Evolutionary conservation across 2,888 invertebrate genomes (phyloP), one percentile per base, ranked within the genome.

Genomic region (Lochmaea crataegi): DNA sequence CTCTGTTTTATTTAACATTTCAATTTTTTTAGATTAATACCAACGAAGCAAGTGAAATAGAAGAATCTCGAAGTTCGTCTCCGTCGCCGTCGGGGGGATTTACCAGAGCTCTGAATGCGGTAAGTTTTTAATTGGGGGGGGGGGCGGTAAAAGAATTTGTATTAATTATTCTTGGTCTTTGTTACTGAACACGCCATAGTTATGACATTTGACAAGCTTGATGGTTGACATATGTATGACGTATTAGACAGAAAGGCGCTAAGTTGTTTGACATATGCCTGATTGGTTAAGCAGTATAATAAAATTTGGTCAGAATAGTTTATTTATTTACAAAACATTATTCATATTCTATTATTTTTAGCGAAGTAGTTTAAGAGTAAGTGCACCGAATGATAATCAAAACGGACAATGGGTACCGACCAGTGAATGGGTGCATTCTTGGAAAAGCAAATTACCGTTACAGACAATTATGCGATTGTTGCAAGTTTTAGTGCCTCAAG

Each of bases 391-490:
- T 51, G 82, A 82, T 58, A 76, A 61, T 18, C 63, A 58, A 14
- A 82, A 80, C 56, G 82, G 82, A 80, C 90, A 89, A 66, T 98
- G 98, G 97, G 90, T 92, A n/a, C 94, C 98, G n/a, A 94, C 94
- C 3, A 93, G 95, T 22, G 97, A 97, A 84, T 99, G 99, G 99
- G 98, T 97, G 74, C 90, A 93, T 80, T 93, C 95, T 2, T 99
- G 99, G 99, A 97, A 99, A 85, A 93, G 93, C 76, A 98, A 99
- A 88, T 89, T 99, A 78, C 99, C 99, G 7, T 89, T 99, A 80
- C 99, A 99, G 90, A 99, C 99, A 69, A 99, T 99, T 82, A 99
- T 99, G 99, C 89, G 99, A 80, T 90, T 99, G 84, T 88, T 99
- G 79, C 99, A 99, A 89, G 99, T 99, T 42, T 90, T 99, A 6